These are phyloP conservation scores for Drosophila merina DNA, from an alignment of 2,888 invertebrate genomes.

Conservation along the genomic window DNA sequence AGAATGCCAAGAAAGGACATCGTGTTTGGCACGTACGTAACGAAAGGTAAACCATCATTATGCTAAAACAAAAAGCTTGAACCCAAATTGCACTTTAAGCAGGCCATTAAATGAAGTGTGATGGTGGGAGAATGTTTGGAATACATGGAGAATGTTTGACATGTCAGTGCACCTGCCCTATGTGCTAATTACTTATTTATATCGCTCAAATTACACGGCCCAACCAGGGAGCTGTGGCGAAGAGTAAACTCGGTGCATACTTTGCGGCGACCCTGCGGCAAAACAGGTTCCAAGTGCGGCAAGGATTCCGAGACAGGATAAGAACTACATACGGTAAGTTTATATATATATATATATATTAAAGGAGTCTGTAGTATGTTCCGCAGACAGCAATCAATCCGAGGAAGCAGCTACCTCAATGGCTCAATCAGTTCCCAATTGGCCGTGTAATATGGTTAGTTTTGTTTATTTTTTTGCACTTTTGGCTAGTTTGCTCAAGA, in stretches of 20 bases:
- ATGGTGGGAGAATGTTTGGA: neutral
- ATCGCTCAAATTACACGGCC: slow-evolving; percentile 37
- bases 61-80: slow-evolving; percentile 62
- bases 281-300: slow-evolving; percentile 15
- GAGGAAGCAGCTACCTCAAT: slow-evolving; percentile 40
- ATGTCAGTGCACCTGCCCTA: slow-evolving; percentile 51
- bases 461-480: slow-evolving; percentile 41
- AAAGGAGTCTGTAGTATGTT: neutral
- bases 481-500: slow-evolving; percentile 26
- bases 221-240: slow-evolving; percentile 15
- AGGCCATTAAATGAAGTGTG: slow-evolving; percentile 62
- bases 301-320: slow-evolving; percentile 13
- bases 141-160: slow-evolving; percentile 25
- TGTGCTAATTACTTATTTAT: slow-evolving; percentile 77
- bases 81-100: slow-evolving; percentile 72
- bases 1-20: slow-evolving; percentile 4
- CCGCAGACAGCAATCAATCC: slow-evolving; percentile 39
- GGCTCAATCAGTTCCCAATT: slow-evolving; percentile 74
- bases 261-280: slow-evolving; percentile 40
- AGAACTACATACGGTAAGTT: neutral
- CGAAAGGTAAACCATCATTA: slow-evolving; percentile 56
- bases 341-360: neutral
- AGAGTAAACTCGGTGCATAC: slow-evolving; percentile 36
- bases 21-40: slow-evolving; percentile 20
- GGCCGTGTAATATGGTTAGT: slow-evolving; percentile 66